Percentiles rank a stretch among this genome's conserved stretches.
These are phyloP conservation scores for Stenodema calcarata DNA, from an alignment of 2,888 invertebrate species.

Conservation along the genomic window DNA sequence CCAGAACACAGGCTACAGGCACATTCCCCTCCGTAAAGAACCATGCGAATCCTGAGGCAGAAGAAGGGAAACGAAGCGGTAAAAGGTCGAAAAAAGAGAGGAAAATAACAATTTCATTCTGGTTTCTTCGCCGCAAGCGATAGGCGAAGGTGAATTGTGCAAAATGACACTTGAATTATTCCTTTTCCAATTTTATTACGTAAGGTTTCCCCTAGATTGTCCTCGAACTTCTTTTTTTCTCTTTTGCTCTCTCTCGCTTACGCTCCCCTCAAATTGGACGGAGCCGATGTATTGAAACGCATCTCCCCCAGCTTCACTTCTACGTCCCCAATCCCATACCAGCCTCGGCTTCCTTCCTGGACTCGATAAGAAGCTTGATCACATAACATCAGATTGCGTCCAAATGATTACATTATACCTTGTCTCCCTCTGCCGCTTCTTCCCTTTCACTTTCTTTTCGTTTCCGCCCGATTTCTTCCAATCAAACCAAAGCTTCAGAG, in stretches of 20 bases:
- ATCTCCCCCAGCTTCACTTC: neutral
- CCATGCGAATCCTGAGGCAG: neutral
- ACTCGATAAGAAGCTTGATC: neutral
- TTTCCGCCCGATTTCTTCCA: neutral
- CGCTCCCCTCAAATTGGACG: neutral
- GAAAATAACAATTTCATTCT: neutral
- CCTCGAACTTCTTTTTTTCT: neutral
- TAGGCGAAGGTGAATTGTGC: neutral
- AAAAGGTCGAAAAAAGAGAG: neutral
- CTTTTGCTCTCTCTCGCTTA: neutral
- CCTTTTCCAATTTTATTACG: neutral
- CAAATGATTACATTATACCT: neutral
- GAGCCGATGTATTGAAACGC: neutral
- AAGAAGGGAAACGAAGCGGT: neutral
- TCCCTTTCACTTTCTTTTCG: neutral
- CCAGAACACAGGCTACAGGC: neutral
- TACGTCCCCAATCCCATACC: neutral
- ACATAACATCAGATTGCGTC: neutral
- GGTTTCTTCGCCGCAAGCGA: conserved; percentile 2
- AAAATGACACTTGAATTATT: conserved; percentile 2
- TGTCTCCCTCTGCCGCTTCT: neutral
- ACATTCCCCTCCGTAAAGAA: neutral
- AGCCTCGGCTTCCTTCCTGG: neutral
- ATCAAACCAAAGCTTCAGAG: too few species aligned
- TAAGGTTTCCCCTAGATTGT: neutral